Percentiles rank a stretch among this genome's conserved stretches.
These are phyloP conservation scores for Gavialis gangeticus DNA, from an alignment of 2,113 vertebrate genomes.

Conservation along the genomic window DNA sequence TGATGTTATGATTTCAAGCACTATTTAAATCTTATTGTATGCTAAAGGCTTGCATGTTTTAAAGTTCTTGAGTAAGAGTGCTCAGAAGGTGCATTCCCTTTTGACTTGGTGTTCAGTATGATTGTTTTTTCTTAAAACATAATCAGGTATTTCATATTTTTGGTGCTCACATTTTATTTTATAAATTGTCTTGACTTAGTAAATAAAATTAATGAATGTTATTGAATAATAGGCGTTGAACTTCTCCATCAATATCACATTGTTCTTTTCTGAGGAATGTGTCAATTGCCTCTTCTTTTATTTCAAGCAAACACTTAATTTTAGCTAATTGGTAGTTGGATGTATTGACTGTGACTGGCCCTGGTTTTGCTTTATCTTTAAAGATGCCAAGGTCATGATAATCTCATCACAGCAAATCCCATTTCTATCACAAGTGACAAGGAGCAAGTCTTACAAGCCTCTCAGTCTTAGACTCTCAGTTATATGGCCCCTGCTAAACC, in stretches of 20 bases:
- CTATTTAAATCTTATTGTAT: not conserved
- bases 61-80: not conserved
- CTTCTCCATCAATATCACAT: not conserved
- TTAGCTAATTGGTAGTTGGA: not conserved
- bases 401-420: slow-evolving; percentile 32
- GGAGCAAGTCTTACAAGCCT: slow-evolving; percentile 41
- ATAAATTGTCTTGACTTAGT: not conserved
- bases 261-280: not conserved
- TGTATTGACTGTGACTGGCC: not conserved
- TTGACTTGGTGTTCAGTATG: not conserved
- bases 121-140: not conserved
- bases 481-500: not conserved
- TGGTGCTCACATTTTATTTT: not conserved
- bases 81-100: not conserved
- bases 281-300: not conserved
- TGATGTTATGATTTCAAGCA: not conserved
- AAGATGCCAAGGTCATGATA: slow-evolving; percentile 35
- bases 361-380: slow-evolving; percentile 19
- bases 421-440: slow-evolving; percentile 14
- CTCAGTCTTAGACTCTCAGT: not conserved
- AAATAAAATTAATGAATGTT: not conserved
- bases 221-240: not conserved
- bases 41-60: not conserved
- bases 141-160: not conserved
- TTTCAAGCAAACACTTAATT: not conserved